Conservation (phyloP, 2,797 vertebrate genomes). For the Hirundo rustica region DNA sequence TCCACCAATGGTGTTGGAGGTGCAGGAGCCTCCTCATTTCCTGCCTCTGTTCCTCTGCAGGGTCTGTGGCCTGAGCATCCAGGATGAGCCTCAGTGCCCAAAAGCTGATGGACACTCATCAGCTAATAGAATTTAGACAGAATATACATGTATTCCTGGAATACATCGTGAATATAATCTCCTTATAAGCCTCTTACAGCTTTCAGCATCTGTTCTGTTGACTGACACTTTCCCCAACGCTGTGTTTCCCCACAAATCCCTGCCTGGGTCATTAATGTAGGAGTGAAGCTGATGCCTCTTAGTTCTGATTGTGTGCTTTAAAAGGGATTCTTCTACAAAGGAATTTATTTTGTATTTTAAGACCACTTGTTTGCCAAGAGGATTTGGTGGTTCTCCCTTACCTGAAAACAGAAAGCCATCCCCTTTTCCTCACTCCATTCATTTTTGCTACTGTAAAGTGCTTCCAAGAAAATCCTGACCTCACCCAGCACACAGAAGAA, state of each 20-base stretch:
- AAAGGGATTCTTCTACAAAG: background rate
- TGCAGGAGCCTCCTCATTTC: background rate
- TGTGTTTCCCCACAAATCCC: slow-evolving; percentile 17
- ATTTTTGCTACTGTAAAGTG: background rate
- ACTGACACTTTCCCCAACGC: background rate
- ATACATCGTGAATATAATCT: slow-evolving; percentile 27
- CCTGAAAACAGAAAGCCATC: background rate
- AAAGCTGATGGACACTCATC: slow-evolving; percentile 22
- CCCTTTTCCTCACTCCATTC: background rate
- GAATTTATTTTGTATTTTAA: background rate
- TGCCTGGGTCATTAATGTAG: background rate
- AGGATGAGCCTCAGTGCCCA: background rate
- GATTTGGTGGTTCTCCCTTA: background rate
- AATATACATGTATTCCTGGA: background rate
- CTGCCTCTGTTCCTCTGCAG: background rate
- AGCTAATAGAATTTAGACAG: slow-evolving; percentile 40
- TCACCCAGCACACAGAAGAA: background rate
- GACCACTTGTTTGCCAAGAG: background rate
- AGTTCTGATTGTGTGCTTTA: background rate
- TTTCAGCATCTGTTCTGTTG: slow-evolving; percentile 36
- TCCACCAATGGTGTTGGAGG: background rate
- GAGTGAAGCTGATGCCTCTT: background rate
- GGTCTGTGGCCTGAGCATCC: background rate
- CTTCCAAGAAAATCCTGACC: background rate
- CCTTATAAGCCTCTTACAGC: slow-evolving; percentile 15